Base-by-base conservation (phyloP, 2,113 vertebrate genomes). In the Oxyruncus cristatus region DNA sequence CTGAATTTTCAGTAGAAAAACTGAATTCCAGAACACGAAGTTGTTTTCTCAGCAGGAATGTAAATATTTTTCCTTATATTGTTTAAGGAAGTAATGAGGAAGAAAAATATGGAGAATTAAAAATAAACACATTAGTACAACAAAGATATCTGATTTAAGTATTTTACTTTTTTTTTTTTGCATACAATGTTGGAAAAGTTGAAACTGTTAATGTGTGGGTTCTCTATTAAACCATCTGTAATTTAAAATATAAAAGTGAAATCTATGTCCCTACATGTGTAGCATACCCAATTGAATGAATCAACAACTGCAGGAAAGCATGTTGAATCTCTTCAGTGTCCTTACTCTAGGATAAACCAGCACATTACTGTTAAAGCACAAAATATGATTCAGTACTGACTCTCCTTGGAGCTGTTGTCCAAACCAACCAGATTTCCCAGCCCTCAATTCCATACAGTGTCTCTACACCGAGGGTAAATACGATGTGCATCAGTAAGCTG, bases 211-310 rank as follows among this genome's bases (percentile, higher is more conserved):
- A 26, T 61, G 37, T 56, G 4, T 44, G n/a, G 16, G 8, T 52
- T 93, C 14, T 46, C 12, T 72, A 9, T 76, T 83, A 56, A 88
- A 50, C 1, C 2, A 42, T 8, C 8, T 73, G 13, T 20, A 53
- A 65, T 39, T 90, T 92, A 37, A 88, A 91, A 5, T 22, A 47
- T 37, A 20, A 68, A 88, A 59, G 3, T 35, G 11, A 70, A 76
- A 56, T 30, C 1, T 14, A 24, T 35, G 21, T 35, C 18, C 30
- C 20, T 7, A 52, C 4, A 63, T 26, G 59, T 0, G 0, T 11
- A 26, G 12, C 26, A 62, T 21, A 56, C 2, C 14, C 13, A 28
- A 49, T 6, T 56, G 30, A 22, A 66, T 55, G 8, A 78, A 65
- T 32, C n/a, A 67, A 37, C 24, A 73, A 21, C 44, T 59, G 12